Conservation (phyloP, 37 sponge, comb jelly and placozoan species). For the Ephydatia muelleri region DNA sequence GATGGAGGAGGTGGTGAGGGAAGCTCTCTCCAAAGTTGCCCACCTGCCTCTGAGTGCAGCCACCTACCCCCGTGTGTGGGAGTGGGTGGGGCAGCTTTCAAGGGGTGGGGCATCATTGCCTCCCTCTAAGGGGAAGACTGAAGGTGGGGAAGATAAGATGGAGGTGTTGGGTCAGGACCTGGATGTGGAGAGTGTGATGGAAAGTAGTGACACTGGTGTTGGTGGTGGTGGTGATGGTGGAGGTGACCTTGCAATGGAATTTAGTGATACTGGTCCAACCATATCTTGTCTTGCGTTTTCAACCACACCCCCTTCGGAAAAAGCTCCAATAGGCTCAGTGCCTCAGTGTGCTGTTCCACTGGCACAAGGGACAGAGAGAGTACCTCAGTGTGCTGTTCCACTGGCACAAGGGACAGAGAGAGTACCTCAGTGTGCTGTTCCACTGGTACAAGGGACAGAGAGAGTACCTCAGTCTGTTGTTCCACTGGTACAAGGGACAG, state of each 20-base stretch:
- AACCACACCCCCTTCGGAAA: too few relatives aligned
- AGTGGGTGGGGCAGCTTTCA: conserved; percentile 17
- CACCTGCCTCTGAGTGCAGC: conserved; percentile 10
- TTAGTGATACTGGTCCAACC: background rate
- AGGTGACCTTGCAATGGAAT: too few relatives aligned
- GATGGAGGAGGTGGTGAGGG: background rate
- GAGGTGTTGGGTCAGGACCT: background rate
- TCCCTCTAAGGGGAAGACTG: background rate
- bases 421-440: background rate
- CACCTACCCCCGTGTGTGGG: conserved; percentile 24
- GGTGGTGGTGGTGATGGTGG: background rate
- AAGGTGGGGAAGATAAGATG: background rate
- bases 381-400: background rate
- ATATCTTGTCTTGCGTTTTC: background rate
- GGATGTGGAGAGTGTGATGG: background rate
- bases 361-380: background rate
- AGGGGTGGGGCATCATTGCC: background rate
- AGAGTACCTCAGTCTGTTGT: background rate
- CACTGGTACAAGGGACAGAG: background rate
- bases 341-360: background rate
- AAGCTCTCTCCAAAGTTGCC: background rate
- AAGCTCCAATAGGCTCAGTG: background rate
- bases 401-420: background rate
- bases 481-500: background rate
- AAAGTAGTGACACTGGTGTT: background rate